Percentiles rank a stretch among this genome's conserved stretches.
Evolutionary conservation across 2,113 vertebrate genomes (phyloP).

Genomic region (Phyllostomus discolor): DNA sequence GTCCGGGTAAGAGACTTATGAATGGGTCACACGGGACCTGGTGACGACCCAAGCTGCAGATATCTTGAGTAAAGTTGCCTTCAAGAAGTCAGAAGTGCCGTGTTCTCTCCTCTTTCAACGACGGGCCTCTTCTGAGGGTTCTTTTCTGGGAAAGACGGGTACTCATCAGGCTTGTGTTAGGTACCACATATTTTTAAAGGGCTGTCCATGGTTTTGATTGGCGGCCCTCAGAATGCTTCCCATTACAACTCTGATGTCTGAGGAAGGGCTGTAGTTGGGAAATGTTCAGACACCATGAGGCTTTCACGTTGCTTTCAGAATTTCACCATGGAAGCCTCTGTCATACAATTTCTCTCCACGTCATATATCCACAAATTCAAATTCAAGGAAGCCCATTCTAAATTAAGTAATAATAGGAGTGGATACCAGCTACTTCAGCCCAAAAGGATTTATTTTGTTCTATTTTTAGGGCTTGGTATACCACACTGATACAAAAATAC

Average conservation of each 20-base stretch:
- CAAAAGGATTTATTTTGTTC: constrained; percentile 69
- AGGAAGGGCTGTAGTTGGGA: not conserved
- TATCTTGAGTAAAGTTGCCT: not conserved
- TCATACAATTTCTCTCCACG: constrained; percentile 60
- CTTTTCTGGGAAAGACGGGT: constrained; percentile 36
- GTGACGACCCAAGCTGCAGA: not conserved
- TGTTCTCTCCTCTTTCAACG: not conserved
- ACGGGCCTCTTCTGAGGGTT: not conserved
- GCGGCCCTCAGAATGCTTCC: constrained; percentile 62
- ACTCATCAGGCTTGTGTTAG: not conserved
- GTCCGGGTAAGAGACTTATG: not conserved
- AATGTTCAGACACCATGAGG: constrained; percentile 52
- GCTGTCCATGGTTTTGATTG: not conserved
- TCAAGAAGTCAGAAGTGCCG: not conserved
- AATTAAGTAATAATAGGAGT: constrained; percentile 79
- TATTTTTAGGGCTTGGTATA: constrained; percentile 76
- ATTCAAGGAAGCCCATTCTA: constrained; percentile 68
- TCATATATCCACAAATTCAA: constrained; percentile 59
- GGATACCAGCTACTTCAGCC: constrained; percentile 71
- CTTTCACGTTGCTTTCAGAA: constrained; percentile 30
- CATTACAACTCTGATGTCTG: constrained; percentile 40
- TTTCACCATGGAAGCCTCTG: constrained; percentile 41
- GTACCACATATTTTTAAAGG: not conserved
- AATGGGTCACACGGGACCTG: not conserved
- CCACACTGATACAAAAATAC: constrained; percentile 70